Evolutionary conservation across 2,797 vertebrate species (phyloP), one percentile per base, ranked within the genome.

Genomic region (Aratinga solstitialis): DNA sequence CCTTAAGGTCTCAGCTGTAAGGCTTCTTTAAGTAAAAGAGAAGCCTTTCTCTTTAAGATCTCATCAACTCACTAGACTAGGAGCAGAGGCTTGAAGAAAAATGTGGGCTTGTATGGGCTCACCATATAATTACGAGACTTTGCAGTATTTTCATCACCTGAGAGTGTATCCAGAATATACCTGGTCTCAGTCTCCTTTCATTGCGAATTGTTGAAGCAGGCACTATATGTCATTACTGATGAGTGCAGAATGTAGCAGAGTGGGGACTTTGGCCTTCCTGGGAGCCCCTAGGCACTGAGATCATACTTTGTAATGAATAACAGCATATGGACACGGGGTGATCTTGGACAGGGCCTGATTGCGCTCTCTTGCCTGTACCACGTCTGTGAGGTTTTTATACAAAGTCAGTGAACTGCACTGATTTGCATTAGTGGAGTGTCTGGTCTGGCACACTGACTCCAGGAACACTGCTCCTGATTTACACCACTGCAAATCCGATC

Each of bases 261-360:
- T 76, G 50, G 67, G 90, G 88, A 76, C 75, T 81, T 80, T 79
- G 94, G 89, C 93, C 82, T 90, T 91, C 40, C 51, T 11, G 34
- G 74, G 80, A 93, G 61, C 88, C 88, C 84, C 74, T n/a, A 61
- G 94, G 93, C 80, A 74, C 83, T 65, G 83, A 69, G 81, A 84
- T 90, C 90, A 69, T 89, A n/a, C 84, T 95, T 89, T 79, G 85
- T 94, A 84, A 79, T 88, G 77, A 91, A 45, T 63, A 87, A 74
- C 87, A 90, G 79, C 91, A 73, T 79, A 83, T 71, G 88, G 93
- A 45, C 83, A 36, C 2, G 0, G 67, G 74, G 77, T 45, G 76
- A 69, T 75, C 89, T 91, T 29, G 4, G 51, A 58, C 48, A 34
- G 76, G 76, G n/a, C 84, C 77, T 53, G 61, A 53, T n/a, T 48